phyloP scores from a whole-genome alignment of 1,140 invertebrate species.

The Scaptomyza hsui region DNA sequence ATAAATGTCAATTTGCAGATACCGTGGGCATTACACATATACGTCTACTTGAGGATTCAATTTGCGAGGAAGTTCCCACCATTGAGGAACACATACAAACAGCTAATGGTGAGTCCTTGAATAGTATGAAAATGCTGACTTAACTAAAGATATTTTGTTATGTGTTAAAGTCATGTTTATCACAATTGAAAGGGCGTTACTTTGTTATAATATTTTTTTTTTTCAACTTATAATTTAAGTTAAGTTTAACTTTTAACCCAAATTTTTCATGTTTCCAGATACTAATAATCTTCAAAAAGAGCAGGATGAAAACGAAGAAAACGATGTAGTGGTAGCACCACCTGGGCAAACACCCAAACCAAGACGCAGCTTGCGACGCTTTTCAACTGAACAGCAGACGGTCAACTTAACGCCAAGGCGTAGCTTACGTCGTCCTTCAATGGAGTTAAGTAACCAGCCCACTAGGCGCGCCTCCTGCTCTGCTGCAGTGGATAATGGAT shows the following conservation, averaged over 20 bases:
- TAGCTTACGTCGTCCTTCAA: slow-evolving; percentile 50
- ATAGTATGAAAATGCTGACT: too few species aligned
- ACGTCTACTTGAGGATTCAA: slow-evolving; percentile 16
- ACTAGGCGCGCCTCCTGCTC: slow-evolving; percentile 56
- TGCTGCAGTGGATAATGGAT: background rate
- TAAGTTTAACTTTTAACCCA: too few species aligned
- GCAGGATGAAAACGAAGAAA: background rate
- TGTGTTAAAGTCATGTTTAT: too few species aligned
- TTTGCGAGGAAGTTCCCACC: slow-evolving; percentile 35
- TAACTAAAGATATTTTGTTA: too few species aligned
- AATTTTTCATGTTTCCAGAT: background rate
- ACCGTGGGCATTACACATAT: background rate
- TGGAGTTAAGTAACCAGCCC: slow-evolving; percentile 31
- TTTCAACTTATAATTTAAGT: too few species aligned
- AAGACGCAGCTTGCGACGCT: slow-evolving; percentile 30
- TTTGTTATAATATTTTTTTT: too few species aligned
- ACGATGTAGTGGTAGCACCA: background rate
- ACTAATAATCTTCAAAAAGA: background rate
- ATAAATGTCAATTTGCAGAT: background rate
- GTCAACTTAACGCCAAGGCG: slow-evolving; percentile 47
- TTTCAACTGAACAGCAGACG: slow-evolving; percentile 38
- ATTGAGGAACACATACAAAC: background rate
- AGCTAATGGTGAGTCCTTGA: slow-evolving; percentile 11
- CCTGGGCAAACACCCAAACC: slow-evolving; percentile 17
- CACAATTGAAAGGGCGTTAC: too few species aligned